Percentiles rank a stretch among this genome's conserved stretches.
Conservation (phyloP, 2,888 invertebrate genomes). For the Pachliopta kotzebuea region DNA sequence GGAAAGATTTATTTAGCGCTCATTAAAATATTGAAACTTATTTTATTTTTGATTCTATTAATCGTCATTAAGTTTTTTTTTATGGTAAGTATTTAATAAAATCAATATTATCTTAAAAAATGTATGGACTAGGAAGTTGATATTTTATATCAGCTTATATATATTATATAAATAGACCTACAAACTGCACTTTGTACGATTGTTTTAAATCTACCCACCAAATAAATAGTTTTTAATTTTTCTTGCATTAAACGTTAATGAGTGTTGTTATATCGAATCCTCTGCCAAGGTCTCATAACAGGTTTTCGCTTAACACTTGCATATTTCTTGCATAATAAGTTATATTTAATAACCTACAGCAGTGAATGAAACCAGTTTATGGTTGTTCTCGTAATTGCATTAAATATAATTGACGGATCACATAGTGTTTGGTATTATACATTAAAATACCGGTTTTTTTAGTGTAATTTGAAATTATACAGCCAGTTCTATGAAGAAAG, state of each 20-base stretch:
- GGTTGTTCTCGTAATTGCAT: conserved; percentile 30
- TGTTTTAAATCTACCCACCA: conserved; percentile 15
- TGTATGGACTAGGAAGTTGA: no score
- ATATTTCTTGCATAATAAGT: conserved; percentile 36
- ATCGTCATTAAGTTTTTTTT: no score
- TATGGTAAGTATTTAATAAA: no score
- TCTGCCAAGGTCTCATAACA: conserved; percentile 43
- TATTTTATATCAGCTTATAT: no score
- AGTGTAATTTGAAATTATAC: conserved; percentile 6
- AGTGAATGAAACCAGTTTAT: conserved; percentile 41
- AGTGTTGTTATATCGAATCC: conserved; percentile 27
- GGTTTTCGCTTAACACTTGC: conserved; percentile 39
- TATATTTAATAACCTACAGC: conserved; percentile 34
- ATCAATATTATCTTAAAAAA: no score
- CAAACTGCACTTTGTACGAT: not conserved
- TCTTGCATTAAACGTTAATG: conserved; percentile 14
- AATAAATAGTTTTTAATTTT: conserved; percentile 13
- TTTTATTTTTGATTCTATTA: no score
- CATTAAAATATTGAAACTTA: no score
- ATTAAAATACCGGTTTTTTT: conserved; percentile 32
- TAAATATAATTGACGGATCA: conserved; percentile 44
- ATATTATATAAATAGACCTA: not conserved
- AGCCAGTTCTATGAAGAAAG: conserved; percentile 6
- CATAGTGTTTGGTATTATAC: conserved; percentile 41
- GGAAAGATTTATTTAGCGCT: no score